phyloP scores from a whole-genome alignment of 2,888 invertebrate species.

The Gerris lacustris region DNA sequence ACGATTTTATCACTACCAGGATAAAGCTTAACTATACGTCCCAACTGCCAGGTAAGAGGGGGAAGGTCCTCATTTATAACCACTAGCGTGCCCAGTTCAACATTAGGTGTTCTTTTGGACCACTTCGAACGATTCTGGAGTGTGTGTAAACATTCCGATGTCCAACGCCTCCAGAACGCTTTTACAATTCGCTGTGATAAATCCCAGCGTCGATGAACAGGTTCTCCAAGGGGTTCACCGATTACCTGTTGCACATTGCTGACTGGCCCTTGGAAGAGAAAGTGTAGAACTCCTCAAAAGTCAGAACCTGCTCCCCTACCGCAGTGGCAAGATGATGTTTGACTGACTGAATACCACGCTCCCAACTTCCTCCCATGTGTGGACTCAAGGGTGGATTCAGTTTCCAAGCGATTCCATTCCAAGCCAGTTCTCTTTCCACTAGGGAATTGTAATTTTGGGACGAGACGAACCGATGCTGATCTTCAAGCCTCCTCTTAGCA shows the following conservation, averaged over 20 bases:
- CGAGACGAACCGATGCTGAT: constrained; percentile 12
- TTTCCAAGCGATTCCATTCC: constrained; percentile 4
- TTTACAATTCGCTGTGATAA: constrained; percentile 4
- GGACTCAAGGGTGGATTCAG: background rate
- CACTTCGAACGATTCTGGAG: constrained; percentile 6
- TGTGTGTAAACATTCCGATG: constrained; percentile 10
- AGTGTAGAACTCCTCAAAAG: constrained; percentile 14
- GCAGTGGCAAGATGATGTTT: constrained; percentile 6
- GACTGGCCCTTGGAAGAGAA: constrained; percentile 13
- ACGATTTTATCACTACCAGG: no score
- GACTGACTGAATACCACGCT: no score
- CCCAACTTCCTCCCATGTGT: no score
- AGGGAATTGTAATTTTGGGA: background rate
- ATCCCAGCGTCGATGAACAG: constrained; percentile 9
- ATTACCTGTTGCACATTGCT: background rate
- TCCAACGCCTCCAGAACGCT: constrained; percentile 13
- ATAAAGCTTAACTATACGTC: no score
- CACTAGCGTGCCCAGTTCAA: background rate
- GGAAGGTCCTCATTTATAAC: background rate
- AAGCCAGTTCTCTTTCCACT: background rate
- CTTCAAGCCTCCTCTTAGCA: constrained; percentile 16
- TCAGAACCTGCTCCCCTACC: constrained; percentile 7
- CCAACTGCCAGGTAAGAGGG: no score
- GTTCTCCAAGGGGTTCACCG: background rate
- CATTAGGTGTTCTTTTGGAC: no score